A percentile compares a stretch with the other conserved stretches of the same genome.
Evolutionary conservation across 2,888 invertebrate species (phyloP).

Genomic region (Nasonia oneida): DNA sequence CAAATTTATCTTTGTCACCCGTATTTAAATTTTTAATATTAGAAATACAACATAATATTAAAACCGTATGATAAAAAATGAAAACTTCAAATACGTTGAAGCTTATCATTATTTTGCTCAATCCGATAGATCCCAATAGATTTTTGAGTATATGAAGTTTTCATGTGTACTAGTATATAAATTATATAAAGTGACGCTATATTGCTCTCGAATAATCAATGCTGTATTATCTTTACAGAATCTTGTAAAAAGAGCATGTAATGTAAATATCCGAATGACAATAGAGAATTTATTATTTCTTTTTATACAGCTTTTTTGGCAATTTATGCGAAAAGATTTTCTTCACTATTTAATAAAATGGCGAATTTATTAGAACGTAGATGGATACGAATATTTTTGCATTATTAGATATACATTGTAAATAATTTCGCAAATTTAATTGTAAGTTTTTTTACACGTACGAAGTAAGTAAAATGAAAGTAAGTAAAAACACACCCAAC

Average conservation of each 20-base stretch:
- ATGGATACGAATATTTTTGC: not conserved
- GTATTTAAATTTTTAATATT: conserved; percentile 69
- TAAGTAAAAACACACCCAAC: not conserved
- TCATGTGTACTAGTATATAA: conserved; percentile 38
- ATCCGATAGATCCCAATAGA: not conserved
- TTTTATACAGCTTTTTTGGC: not conserved
- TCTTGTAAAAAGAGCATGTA: conserved; percentile 36
- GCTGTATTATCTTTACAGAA: conserved; percentile 50
- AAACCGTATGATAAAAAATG: conserved; percentile 44
- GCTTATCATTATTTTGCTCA: not conserved
- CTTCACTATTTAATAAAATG: not conserved
- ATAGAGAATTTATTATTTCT: not conserved
- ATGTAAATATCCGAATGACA: conserved; percentile 39
- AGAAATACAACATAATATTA: conserved; percentile 51
- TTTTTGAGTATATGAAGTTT: conserved; percentile 49
- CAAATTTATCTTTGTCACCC: conserved; percentile 68
- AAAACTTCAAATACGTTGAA: conserved; percentile 42
- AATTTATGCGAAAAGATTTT: not conserved
- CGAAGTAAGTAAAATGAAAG: conserved; percentile 9
- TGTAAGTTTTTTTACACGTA: not conserved
- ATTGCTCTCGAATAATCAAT: conserved; percentile 55
- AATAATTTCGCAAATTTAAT: conserved; percentile 13
- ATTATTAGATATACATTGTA: conserved; percentile 20
- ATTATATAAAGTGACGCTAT: conserved; percentile 44
- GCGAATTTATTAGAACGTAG: conserved; percentile 1